phyloP scores from a whole-genome alignment of 2,797 vertebrate genomes.

The Carapus acus region DNA sequence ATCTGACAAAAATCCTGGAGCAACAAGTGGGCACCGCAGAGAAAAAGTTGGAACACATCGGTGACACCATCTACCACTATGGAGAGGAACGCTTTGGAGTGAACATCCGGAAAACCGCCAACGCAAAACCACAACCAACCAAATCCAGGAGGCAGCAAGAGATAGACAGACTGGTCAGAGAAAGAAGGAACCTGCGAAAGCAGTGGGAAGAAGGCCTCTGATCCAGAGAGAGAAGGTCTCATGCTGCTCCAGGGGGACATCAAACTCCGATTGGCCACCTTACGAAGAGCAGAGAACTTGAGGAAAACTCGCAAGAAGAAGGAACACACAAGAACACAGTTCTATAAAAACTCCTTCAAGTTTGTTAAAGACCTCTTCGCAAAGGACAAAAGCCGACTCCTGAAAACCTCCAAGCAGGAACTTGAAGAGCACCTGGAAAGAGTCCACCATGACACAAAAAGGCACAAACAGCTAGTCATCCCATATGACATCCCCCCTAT shows the following conservation, averaged over 20 bases:
- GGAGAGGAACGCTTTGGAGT: conserved; percentile 10
- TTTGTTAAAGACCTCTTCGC: too few species aligned
- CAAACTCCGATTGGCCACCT: not conserved
- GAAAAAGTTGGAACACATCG: not conserved
- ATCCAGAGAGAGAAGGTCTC: conserved; percentile 6
- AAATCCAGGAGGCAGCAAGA: conserved; percentile 7
- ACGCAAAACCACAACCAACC: not conserved
- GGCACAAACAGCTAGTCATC: not conserved
- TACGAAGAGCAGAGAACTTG: conserved; percentile 1
- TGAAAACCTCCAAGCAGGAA: too few species aligned
- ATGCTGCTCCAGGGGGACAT: conserved; percentile 4
- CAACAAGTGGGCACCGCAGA: conserved; percentile 2
- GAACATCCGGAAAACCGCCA: not conserved
- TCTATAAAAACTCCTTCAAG: too few species aligned
- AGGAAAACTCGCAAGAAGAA: conserved; percentile 8
- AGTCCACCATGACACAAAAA: too few species aligned
- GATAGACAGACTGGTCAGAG: conserved; percentile 1
- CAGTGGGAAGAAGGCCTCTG: conserved; percentile 20
- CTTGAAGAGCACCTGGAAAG: too few species aligned
- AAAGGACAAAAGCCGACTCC: too few species aligned
- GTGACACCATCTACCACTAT: not conserved
- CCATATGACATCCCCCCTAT: conserved; percentile 13
- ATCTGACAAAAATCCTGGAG: not conserved
- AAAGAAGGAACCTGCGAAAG: conserved; percentile 14
- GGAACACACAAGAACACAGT: too few species aligned